Evolutionary conservation across 2,113 vertebrate genomes (phyloP), one percentile per base, ranked within the genome.

Genomic region (Sceloporus undulatus): DNA sequence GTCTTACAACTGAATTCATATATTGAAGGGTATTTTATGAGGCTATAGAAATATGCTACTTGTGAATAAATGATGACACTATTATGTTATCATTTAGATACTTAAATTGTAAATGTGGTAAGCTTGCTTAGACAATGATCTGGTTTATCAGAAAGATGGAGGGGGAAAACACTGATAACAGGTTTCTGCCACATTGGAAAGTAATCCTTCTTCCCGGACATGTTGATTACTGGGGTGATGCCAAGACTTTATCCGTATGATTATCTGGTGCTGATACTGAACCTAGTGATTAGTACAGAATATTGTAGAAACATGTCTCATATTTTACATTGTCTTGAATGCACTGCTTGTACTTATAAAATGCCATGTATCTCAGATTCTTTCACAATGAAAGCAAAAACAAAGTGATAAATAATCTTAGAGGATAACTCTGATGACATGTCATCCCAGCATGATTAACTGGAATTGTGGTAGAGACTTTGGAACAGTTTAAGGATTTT

Each of bases 1-100:
- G 94, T 92, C 83, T 89, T 16, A 73, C 84, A 95, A 9, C 42
- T 0, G 70, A 6, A 29, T 56, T 75, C 0, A 38, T 38, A 76
- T 75, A 19, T 74, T 52, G 13, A 54, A 79, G 14, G 48, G 25
- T 54, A 38, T 65, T 25, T 85, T 62, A 75, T 74, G 34, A 9
- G 4, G 23, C 40, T 74, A 10, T 3, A 81, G 27, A 27, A 79
- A 54, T 27, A 10, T 52, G 25, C 16, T 54, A 59, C 19, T 76
- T 40, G 74, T 38, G 38, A 23, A 21, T 76, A 54, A 54, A 54
- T 54, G 48, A 54, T 19, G 38, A 27, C 25, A 29, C 7, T 54
- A 27, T 54, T n/a, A 4, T 79, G 78, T 9, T 59, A n/a, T 14
- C 52, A 1, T 56, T 79, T 27, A 77, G 42, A 77, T 10, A 23